phyloP scores from a whole-genome alignment of 2,113 vertebrate species.

The Diphyllodes magnificus region DNA sequence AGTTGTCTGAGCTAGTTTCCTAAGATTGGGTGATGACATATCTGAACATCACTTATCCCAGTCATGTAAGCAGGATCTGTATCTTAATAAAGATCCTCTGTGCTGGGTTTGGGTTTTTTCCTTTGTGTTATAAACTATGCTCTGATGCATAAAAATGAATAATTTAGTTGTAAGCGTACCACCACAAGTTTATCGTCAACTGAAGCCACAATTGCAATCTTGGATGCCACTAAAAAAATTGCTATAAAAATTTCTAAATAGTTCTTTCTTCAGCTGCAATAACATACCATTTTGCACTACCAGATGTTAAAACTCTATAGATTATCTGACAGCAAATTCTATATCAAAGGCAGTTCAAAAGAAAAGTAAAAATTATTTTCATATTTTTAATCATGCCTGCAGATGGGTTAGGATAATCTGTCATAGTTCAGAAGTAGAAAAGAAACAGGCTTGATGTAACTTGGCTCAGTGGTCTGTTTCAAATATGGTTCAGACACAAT shows the following conservation, averaged over 20 bases:
- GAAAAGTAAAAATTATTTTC: slow-evolving; percentile 50
- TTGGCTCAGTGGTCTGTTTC: slow-evolving; percentile 48
- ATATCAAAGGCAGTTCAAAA: slow-evolving; percentile 49
- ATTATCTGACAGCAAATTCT: slow-evolving; percentile 46
- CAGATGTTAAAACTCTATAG: slow-evolving; percentile 52
- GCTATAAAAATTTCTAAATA: slow-evolving; percentile 12
- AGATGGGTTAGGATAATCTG: slow-evolving; percentile 34
- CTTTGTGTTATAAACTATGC: neutral
- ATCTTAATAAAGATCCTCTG: slow-evolving; percentile 26
- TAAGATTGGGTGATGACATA: slow-evolving; percentile 26
- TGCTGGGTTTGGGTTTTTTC: neutral
- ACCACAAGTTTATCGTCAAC: slow-evolving; percentile 37
- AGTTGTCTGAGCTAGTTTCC: neutral
- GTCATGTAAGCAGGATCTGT: neutral
- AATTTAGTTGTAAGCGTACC: slow-evolving; percentile 26
- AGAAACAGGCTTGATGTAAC: slow-evolving; percentile 18
- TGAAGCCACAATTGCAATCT: slow-evolving; percentile 35
- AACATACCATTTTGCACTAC: slow-evolving; percentile 3
- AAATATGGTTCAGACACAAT: slow-evolving; percentile 32
- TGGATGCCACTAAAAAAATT: slow-evolving; percentile 4
- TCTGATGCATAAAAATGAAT: slow-evolving; percentile 20
- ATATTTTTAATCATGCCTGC: slow-evolving; percentile 38
- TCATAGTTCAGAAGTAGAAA: slow-evolving; percentile 35
- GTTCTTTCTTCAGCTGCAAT: slow-evolving; percentile 31
- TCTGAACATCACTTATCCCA: neutral